Conservation (phyloP, 2,797 vertebrate species). For the Mergus octosetaceus region DNA sequence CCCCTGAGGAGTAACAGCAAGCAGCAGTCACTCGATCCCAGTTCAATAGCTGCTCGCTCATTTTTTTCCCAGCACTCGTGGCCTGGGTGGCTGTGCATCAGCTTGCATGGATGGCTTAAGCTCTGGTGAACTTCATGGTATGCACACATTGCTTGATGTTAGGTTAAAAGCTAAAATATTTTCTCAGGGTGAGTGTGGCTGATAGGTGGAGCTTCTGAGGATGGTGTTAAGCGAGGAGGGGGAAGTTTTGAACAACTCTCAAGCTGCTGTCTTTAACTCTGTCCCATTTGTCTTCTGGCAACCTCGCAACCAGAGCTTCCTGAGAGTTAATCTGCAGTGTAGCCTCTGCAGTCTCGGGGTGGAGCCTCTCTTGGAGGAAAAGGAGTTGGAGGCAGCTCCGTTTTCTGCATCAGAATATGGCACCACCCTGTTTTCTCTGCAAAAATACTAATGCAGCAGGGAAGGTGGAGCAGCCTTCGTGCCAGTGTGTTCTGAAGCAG, state of each 20-base stretch:
- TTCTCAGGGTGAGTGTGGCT: rapidly evolving
- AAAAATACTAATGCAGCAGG: background rate
- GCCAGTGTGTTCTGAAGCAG: background rate
- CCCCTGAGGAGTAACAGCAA: background rate
- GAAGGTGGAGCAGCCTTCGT: background rate
- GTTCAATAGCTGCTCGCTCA: background rate
- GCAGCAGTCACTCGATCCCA: background rate
- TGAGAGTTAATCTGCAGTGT: background rate
- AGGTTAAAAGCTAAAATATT: background rate
- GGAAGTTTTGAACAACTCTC: background rate
- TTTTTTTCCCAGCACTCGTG: background rate
- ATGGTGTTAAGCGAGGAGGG: background rate
- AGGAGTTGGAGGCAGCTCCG: background rate
- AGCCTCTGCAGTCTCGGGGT: conserved; percentile 10
- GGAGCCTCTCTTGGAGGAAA: background rate
- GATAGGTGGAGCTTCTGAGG: background rate
- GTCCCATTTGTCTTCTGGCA: background rate
- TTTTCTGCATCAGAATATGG: background rate
- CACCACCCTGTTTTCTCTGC: background rate
- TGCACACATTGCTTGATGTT: background rate
- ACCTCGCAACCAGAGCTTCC: background rate
- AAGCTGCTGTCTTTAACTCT: background rate
- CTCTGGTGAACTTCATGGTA: background rate
- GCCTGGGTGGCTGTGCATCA: background rate
- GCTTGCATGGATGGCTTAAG: background rate